Base-by-base conservation (phyloP, 2,797 vertebrate genomes). In the Potorous gilbertii region DNA sequence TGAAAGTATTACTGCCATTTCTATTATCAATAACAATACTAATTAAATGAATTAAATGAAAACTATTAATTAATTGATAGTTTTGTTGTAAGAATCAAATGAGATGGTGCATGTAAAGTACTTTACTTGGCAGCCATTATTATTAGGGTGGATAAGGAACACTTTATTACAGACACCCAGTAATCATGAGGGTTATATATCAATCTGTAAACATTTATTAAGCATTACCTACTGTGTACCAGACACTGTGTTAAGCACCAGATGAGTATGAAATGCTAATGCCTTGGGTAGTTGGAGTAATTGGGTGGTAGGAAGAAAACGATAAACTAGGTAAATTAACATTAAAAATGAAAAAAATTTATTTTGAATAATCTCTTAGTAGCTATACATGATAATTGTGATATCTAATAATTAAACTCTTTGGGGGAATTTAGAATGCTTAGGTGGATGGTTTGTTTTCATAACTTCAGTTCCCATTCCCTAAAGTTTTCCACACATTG, bases 401-500 rank as follows among this genome's bases (percentile, higher is more conserved):
- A 54, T 92, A 89, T 95, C 91, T 94, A 96, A 95, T 40, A 96
- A 46, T 50, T 55, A 96, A 95, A 95, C 40, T 94, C 91, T 96
- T 95, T 97, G 90, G 54, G 40, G 40, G 92, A 95, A 96, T 97
- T 95, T 92, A 94, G 54, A 90, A 46, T n/a, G 91, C 55, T 92
- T 95, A 95, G n/a, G 34, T 95, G 40, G 90, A 96, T 62, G 56
- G 28, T 27, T 59, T 27, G 56, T 90, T 52, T 93, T 90, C 40
- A 91, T 93, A 52, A 95, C 95, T 52, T 46, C 91, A 56, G 96
- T 94, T 40, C 66, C 92, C 59, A 11, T 81, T 29, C 29, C 4
- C 92, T 18, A 90, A 81, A 14, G 3, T 95, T 95, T 50, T 95
- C 55, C 87, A 96, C 50, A 96, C 54, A 97, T 97, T 95, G 93